A percentile compares a stretch with the other conserved stretches of the same genome.
These are phyloP conservation scores for Eonycteris spelaea DNA, from an alignment of 2,113 vertebrate genomes.

Conservation along the genomic window DNA sequence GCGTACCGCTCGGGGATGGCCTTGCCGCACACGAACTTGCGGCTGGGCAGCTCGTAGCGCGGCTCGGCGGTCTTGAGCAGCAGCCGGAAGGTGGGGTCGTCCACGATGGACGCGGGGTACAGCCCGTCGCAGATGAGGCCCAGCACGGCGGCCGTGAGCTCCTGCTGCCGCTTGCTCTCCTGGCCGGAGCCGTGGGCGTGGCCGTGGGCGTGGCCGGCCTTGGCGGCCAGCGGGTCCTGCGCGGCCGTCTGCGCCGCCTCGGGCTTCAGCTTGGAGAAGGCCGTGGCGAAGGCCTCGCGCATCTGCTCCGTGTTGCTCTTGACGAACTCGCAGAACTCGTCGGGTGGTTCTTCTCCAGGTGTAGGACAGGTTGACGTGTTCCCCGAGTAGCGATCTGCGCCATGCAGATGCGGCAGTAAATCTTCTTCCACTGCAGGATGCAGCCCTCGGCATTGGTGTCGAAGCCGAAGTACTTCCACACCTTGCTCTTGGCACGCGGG, in stretches of 20 bases:
- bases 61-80: slow-evolving; percentile 86
- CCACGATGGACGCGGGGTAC: slow-evolving; percentile 87
- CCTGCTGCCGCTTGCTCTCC: slow-evolving; percentile 84
- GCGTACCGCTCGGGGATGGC: slow-evolving; percentile 87
- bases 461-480: slow-evolving; percentile 95
- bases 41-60: slow-evolving; percentile 85
- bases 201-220: slow-evolving; percentile 75
- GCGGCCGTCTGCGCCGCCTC: slow-evolving; percentile 79
- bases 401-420: slow-evolving; percentile 92
- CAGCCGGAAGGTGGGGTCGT: slow-evolving; percentile 88
- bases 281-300: slow-evolving; percentile 88
- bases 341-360: slow-evolving; percentile 92
- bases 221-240: slow-evolving; percentile 80
- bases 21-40: slow-evolving; percentile 82
- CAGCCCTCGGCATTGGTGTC: slow-evolving; percentile 92
- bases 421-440: slow-evolving; percentile 92
- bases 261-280: slow-evolving; percentile 86
- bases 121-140: slow-evolving; percentile 89
- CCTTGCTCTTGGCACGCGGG: slow-evolving; percentile 93
- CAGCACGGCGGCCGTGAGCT: slow-evolving; percentile 86
- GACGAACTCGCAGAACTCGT: slow-evolving; percentile 90
- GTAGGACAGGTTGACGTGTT: slow-evolving; percentile 94
- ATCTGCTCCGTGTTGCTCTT: slow-evolving; percentile 92
- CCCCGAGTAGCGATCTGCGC: slow-evolving; percentile 93
- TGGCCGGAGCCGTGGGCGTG: slow-evolving; percentile 70